Evolutionary conservation across 2,888 invertebrate species (phyloP).

Genomic region (Stramonita haemastoma): DNA sequence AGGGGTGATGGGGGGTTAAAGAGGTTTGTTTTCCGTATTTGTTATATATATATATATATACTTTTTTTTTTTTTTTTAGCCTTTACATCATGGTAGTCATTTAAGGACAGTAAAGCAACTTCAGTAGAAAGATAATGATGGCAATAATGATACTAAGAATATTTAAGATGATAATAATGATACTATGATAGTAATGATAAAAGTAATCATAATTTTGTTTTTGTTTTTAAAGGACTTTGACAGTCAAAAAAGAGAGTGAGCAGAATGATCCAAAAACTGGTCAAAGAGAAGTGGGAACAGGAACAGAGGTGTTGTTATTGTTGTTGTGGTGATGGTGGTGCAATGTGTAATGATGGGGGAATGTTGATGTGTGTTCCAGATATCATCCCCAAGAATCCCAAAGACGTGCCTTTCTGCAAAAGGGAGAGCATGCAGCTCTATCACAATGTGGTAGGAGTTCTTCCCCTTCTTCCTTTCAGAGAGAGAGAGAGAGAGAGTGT

Average conservation of each 20-base stretch:
- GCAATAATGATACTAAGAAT: not conserved
- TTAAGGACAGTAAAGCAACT: not conserved
- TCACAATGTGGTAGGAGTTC: conserved; percentile 73
- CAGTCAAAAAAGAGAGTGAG: too few species aligned
- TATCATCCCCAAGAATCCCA: conserved; percentile 48
- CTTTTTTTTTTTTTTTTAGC: too few species aligned
- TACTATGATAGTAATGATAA: not conserved
- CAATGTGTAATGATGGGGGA: not conserved
- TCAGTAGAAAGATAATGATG: not conserved
- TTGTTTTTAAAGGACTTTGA: too few species aligned
- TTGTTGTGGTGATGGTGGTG: not conserved
- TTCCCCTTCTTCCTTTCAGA: not conserved
- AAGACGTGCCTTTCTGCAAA: conserved; percentile 57
- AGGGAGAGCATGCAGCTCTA: conserved; percentile 75
- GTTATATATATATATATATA: not conserved
- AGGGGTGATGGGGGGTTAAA: too few species aligned
- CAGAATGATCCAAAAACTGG: too few species aligned
- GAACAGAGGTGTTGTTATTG: not conserved
- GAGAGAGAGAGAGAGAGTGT: not conserved
- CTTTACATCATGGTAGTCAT: not conserved
- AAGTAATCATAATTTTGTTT: not conserved
- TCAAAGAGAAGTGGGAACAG: too few species aligned
- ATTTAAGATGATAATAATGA: not conserved
- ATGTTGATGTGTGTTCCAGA: conserved; percentile 42
- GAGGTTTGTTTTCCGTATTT: not conserved